These are phyloP conservation scores for Ara ararauna DNA, from an alignment of 2,797 vertebrate species.

Conservation along the genomic window DNA sequence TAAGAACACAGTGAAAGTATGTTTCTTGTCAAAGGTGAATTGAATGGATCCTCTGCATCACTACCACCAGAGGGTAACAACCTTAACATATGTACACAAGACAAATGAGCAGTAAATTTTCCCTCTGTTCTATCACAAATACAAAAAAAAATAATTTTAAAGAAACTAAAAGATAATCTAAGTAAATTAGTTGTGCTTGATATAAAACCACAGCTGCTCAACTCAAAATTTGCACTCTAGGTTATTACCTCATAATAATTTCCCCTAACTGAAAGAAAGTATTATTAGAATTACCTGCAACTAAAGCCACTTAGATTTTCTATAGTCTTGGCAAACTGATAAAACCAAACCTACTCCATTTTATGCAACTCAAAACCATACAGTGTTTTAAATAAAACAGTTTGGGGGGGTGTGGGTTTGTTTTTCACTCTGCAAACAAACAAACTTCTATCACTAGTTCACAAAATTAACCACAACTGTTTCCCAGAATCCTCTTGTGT, in stretches of 20 bases:
- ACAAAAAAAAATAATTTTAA: background rate
- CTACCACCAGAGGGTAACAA: background rate
- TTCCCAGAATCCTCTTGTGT: background rate
- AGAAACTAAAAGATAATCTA: background rate
- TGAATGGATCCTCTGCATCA: background rate
- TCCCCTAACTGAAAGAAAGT: background rate
- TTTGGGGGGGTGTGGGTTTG: background rate
- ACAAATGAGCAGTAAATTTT: background rate
- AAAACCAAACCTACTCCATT: background rate
- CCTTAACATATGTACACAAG: background rate
- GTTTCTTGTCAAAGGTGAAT: background rate
- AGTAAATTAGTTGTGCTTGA: background rate
- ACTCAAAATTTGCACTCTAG: background rate
- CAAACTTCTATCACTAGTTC: background rate
- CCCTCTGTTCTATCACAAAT: background rate
- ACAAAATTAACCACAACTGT: background rate
- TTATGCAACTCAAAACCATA: background rate
- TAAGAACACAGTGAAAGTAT: background rate
- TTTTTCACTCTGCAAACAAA: background rate
- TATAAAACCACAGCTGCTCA: background rate
- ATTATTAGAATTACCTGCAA: background rate
- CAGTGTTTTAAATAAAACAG: background rate
- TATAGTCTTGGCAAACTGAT: background rate
- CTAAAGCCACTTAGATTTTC: background rate
- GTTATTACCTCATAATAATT: background rate